Base-by-base conservation (phyloP, 2,113 vertebrate genomes). In the Geococcyx californianus region DNA sequence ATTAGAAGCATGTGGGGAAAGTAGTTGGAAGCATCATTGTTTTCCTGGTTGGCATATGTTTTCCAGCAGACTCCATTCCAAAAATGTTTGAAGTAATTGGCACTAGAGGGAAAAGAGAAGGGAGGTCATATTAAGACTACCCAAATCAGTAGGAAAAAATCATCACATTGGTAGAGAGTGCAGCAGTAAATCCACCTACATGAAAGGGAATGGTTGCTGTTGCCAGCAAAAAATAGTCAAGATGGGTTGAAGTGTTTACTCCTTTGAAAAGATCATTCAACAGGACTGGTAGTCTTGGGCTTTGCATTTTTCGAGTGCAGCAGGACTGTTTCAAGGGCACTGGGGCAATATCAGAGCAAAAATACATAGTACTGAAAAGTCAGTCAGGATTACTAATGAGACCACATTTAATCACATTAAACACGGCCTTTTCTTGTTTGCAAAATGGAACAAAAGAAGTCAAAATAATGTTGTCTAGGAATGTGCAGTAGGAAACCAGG, bases 41-140 rank as follows among this genome's bases (percentile, higher is more conserved):
- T 67, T 91, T 89, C 62, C 51, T 90, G 68, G 45, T 52, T 93
- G 78, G 59, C 80, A 83, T 49, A 85, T 62, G 33, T 89, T 95
- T 89, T 92, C 67, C 75, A 62, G 26, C 19, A 52, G 45, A 84
- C 21, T 40, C 18, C 6, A 16, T 87, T 94, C 80, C 31, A 94
- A 91, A 94, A 92, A 84, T 67, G 17, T 28, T 81, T 91, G 44
- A 93, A 87, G 81, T 94, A 95, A 77, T 87, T 92, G 74, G 77
- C 55, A 97, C 36, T 80, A 83, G 62, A 73, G 74, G 85, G 91
- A 96, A 95, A 87, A 79, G 84, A 87, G 85, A 90, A 93, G 67
- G 17, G 40, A 82, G 29, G 44, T 90, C 85, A 89, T 44, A 85
- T 51, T 88, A 85, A 91, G 59, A 40, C 40, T 70, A 87, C 36